Conservation (phyloP, 2,797 vertebrate species). For the Helarctos malayanus region DNA sequence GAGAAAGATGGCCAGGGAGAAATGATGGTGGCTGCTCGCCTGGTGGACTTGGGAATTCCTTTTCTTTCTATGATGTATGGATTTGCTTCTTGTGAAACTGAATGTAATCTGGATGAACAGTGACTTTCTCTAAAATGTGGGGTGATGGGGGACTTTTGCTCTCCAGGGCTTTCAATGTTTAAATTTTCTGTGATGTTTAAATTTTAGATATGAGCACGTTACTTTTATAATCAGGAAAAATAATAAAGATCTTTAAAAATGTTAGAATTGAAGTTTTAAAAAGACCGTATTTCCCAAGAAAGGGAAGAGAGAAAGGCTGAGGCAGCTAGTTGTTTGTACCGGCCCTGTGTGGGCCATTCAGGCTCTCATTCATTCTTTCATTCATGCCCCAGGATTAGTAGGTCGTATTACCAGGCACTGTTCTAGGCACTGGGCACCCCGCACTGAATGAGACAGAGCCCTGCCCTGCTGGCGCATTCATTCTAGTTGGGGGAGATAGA, state of each 20-base stretch:
- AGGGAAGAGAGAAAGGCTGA: neutral
- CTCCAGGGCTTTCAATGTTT: constrained; percentile 8
- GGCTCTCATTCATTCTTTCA: neutral
- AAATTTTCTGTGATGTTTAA: constrained; percentile 36
- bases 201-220: constrained; percentile 50
- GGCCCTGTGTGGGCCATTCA: neutral
- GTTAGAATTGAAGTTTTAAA: constrained; percentile 47
- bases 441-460: neutral
- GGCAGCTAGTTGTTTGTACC: neutral
- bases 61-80: neutral
- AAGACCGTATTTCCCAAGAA: neutral
- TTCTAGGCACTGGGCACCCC: neutral
- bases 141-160: neutral
- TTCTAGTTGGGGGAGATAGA: neutral
- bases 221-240: constrained; percentile 50
- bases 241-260: constrained; percentile 30
- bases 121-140: constrained; percentile 48
- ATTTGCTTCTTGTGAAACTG: constrained; percentile 40
- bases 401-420: neutral
- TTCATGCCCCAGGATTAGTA: neutral
- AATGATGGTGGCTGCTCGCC: neutral
- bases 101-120: neutral
- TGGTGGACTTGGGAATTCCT: neutral
- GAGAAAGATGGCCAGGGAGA: neutral
- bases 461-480: neutral